phyloP scores from a whole-genome alignment of 2,797 vertebrate species.

The Intellagama lesueurii region DNA sequence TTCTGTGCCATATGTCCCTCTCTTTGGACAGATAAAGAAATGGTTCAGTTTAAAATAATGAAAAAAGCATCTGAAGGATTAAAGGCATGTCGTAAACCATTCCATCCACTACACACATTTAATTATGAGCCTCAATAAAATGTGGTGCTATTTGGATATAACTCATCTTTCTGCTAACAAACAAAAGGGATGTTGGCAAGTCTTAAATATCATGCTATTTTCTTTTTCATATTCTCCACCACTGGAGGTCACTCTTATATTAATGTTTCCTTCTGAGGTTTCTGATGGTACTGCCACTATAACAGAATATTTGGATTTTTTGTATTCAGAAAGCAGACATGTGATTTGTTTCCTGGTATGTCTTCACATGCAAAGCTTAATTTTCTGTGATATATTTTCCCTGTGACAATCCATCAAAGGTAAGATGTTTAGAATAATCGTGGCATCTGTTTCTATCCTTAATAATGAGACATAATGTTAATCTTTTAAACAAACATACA shows the following conservation, averaged over 20 bases:
- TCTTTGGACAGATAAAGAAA: neutral
- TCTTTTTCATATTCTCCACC: conserved; percentile 51
- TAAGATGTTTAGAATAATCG: neutral
- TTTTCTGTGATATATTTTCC: neutral
- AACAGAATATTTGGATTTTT: neutral
- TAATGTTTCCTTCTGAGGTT: neutral
- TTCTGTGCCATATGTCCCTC: neutral
- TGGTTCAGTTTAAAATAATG: neutral
- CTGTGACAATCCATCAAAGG: neutral
- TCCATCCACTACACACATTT: too few relatives aligned
- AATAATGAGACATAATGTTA: neutral
- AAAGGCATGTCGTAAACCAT: neutral
- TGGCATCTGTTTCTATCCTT: neutral
- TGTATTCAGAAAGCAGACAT: neutral
- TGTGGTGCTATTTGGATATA: too few relatives aligned
- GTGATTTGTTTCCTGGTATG: neutral
- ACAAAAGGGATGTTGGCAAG: neutral
- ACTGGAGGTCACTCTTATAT: conserved; percentile 75
- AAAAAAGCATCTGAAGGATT: neutral
- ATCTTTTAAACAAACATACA: too few relatives aligned
- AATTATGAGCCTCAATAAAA: neutral
- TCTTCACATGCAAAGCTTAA: neutral
- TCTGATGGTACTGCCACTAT: too few relatives aligned
- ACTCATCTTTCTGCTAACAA: neutral
- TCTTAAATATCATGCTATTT: neutral